Percentiles rank a stretch among this genome's conserved stretches.
Evolutionary conservation across 2,888 invertebrate species (phyloP).

Genomic region (Perizoma flavofasciatum): DNA sequence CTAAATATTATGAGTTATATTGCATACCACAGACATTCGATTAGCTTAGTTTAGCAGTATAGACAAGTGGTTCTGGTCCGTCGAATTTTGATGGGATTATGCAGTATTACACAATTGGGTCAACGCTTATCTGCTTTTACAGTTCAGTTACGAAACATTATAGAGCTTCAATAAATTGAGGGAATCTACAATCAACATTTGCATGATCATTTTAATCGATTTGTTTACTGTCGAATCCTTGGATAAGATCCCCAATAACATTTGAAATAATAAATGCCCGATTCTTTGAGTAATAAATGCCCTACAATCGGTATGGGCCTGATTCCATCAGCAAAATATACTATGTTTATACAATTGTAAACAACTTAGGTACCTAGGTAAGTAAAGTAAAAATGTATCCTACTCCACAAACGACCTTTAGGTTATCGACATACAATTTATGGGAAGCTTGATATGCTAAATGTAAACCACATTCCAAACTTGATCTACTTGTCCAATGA

Average conservation of each 20-base stretch:
- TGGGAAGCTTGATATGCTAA: conserved; percentile 34
- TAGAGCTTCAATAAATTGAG: conserved; percentile 33
- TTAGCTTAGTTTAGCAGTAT: neutral
- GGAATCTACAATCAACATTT: conserved; percentile 19
- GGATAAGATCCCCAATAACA: too few relatives aligned
- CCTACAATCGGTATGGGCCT: neutral
- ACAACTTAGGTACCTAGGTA: too few relatives aligned
- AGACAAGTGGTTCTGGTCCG: conserved; percentile 14
- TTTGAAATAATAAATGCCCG: conserved; percentile 8
- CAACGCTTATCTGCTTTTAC: conserved; percentile 48
- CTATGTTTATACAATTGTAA: neutral
- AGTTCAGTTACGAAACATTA: conserved; percentile 41
- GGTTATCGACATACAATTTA: conserved; percentile 28
- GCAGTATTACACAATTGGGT: conserved; percentile 48
- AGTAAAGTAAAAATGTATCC: conserved; percentile 1
- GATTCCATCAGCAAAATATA: conserved; percentile 4
- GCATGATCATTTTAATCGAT: conserved; percentile 20
- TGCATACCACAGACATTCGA: conserved; percentile 10
- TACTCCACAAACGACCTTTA: conserved; percentile 20
- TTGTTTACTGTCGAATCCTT: conserved; percentile 24
- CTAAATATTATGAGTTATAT: conserved; percentile 15
- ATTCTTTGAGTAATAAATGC: too few relatives aligned
- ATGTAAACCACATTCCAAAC: conserved; percentile 46
- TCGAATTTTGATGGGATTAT: conserved; percentile 38
- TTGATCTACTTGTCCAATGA: conserved; percentile 35